Base-by-base conservation (phyloP, 2,888 invertebrate species). In the Digitonthophagus gazella region DNA sequence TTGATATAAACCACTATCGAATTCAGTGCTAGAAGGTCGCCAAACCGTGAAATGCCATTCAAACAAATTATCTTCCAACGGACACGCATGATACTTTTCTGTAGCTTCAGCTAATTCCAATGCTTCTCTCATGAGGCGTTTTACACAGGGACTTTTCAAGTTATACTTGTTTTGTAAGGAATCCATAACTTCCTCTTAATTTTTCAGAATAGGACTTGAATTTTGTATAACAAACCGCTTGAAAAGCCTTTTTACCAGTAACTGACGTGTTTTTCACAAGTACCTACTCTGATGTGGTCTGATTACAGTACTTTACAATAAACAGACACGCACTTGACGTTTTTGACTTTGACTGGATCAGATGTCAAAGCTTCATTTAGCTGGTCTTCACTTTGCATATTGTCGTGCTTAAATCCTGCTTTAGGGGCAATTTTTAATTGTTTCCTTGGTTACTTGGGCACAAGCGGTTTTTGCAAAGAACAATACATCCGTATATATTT, bases 1-100 rank as follows among this genome's bases (percentile, higher is more conserved):
- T 84, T 98, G 97, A 81, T 97, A 97, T 72, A 94, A 87, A 44
- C 97, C 97, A 71, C 91, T 91, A 76, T 93, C 93, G 82, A 96
- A 97, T 75, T 96, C 96, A 0, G 95, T 91, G 18, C 91, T 92
- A 66, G 90, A 89, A 1, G 97, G 95, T 3, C 97, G 97, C 77
- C 93, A 88, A 2, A 97, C 92, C 0, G 97, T 97, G 80, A 98
- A 97, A 83, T 98, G 97, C 97, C 97, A 98, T 81, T 97, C 97
- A 82, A 98, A 97, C 66, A 97, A 84, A 83, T 97, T 98, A 80
- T 97, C 97, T 82, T 96, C 96, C 64, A 97, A 82, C 1, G 97
- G 97, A 77, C 91, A 90, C 8, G 96, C 96, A 83, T 87, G 91
- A 82, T 93, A 96, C 81, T 96, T 93, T 78, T 95, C 95, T 0